These are phyloP conservation scores for Pipistrellus kuhlii DNA, from an alignment of 2,797 vertebrate genomes.

Conservation along the genomic window DNA sequence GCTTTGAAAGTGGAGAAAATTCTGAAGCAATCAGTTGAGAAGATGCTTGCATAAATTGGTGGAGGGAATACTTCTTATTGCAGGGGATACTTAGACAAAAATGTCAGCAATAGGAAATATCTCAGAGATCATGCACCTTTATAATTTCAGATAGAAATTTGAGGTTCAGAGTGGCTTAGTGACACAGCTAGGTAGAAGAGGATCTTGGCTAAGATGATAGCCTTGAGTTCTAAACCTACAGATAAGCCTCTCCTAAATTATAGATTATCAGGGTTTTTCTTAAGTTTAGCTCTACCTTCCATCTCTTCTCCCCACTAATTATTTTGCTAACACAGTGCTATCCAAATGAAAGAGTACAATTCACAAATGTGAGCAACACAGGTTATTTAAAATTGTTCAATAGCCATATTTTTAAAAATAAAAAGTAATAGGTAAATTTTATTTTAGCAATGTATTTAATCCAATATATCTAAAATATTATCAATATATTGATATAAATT, in stretches of 20 bases:
- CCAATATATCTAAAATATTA: not conserved
- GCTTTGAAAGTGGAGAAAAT: conserved; percentile 21
- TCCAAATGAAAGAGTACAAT: not conserved
- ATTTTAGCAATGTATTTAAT: conserved; percentile 20
- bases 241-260: not conserved
- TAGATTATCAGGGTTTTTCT: not conserved
- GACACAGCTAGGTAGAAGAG: not conserved
- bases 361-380: not conserved
- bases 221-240: not conserved
- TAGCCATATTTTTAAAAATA: not conserved
- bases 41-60: not conserved
- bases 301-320: not conserved
- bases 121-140: not conserved
- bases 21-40: not conserved
- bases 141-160: not conserved
- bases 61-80: not conserved
- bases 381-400: not conserved
- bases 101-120: not conserved
- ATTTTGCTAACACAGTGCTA: not conserved
- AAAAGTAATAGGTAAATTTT: not conserved
- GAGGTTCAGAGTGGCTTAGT: not conserved
- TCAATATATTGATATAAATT: not conserved
- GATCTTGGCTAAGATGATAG: not conserved
- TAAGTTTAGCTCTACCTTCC: not conserved
- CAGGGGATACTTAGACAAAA: not conserved